Percentiles rank a stretch among this genome's conserved stretches.
phyloP scores from a whole-genome alignment of 2,797 vertebrate species.

The Myiotriccus ornatus region DNA sequence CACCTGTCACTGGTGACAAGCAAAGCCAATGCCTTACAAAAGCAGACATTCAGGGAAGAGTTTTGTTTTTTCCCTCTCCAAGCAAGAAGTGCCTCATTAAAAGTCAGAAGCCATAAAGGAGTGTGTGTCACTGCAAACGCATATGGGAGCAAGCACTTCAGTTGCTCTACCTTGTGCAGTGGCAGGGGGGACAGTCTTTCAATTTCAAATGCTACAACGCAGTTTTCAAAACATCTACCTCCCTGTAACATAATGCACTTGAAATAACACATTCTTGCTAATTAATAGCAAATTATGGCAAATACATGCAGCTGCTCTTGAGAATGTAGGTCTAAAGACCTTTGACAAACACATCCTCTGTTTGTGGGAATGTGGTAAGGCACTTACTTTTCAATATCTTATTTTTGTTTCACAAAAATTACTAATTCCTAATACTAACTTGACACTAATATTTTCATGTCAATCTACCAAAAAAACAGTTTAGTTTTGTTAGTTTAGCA shows the following conservation, averaged over 20 bases:
- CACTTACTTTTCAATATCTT: neutral
- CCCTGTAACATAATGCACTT: neutral
- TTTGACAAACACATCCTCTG: neutral
- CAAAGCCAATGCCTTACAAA: neutral
- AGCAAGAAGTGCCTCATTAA: neutral
- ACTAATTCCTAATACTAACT: neutral
- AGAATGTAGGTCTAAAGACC: neutral
- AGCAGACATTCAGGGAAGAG: neutral
- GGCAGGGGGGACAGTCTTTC: neutral
- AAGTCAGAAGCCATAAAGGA: neutral
- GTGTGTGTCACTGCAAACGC: neutral
- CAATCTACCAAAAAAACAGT: neutral
- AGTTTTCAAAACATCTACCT: neutral
- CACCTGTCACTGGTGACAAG: neutral
- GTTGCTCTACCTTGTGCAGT: neutral
- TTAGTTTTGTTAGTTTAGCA: neutral
- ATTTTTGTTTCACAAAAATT: neutral
- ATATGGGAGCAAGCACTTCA: neutral
- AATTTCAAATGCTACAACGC: neutral
- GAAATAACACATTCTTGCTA: neutral
- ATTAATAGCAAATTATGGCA: neutral
- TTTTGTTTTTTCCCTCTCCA: neutral
- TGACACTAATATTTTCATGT: neutral
- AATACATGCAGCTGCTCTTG: neutral
- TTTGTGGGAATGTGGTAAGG: neutral